Percentiles rank a stretch among this genome's conserved stretches.
These are phyloP conservation scores for Phalacrocorax carbo DNA, from an alignment of 2,113 vertebrate genomes.

Conservation along the genomic window DNA sequence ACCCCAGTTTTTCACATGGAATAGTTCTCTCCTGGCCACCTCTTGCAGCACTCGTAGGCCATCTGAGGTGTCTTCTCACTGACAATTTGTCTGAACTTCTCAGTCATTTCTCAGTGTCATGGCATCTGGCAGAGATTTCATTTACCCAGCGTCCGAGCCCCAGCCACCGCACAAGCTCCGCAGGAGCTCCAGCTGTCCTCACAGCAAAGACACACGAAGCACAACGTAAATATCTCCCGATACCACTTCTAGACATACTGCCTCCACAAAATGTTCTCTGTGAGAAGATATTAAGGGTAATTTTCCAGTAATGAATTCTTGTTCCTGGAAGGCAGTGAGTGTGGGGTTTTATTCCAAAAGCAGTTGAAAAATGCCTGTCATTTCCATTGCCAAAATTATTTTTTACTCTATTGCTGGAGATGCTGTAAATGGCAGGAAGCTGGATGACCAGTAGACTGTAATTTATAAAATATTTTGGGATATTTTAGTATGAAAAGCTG, in stretches of 20 bases:
- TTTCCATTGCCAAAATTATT: neutral
- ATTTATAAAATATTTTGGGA: neutral
- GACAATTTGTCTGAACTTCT: neutral
- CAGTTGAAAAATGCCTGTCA: neutral
- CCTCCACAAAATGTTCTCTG: neutral
- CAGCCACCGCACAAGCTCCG: neutral
- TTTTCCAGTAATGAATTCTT: neutral
- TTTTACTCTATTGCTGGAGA: neutral
- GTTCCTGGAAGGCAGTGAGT: neutral
- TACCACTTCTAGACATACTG: neutral
- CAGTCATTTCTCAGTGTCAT: accelerated
- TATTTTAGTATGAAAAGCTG: neutral
- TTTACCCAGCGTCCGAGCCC: neutral
- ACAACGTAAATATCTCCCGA: neutral
- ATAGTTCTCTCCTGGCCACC: no score
- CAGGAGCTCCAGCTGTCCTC: neutral
- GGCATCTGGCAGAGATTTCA: neutral
- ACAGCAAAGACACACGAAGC: neutral
- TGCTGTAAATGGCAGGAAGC: neutral
- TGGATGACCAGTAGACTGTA: neutral
- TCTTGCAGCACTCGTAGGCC: accelerated
- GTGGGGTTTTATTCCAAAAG: neutral
- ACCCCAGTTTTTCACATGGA: neutral
- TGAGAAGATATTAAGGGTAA: neutral
- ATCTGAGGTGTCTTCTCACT: neutral